Evolutionary conservation across 2,797 vertebrate species (phyloP), one percentile per base, ranked within the genome.

Genomic region (Enteromius unitaeniatus): DNA sequence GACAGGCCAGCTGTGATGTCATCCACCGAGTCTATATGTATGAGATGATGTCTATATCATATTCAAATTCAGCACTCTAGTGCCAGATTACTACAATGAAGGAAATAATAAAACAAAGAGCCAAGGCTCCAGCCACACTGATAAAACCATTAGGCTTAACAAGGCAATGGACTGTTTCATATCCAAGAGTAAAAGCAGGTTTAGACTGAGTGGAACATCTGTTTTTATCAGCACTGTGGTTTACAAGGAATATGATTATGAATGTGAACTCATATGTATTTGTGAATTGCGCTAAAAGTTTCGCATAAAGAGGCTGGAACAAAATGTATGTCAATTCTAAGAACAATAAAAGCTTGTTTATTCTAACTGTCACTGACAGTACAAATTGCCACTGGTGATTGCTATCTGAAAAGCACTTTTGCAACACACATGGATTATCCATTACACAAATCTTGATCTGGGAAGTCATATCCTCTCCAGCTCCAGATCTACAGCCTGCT

Each of bases 401-500:
- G 83, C 47, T 62, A 77, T 77, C 78, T 87, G 31, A 75, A 74
- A 60, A 84, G 78, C 85, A 80, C 83, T 78, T 69, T 78, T 82
- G 34, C 74, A 86, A 74, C 75, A 82, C 79, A 84, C 55, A 84
- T 80, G 72, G 83, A 81, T 77, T 87, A 53, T 82, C 55, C 81
- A 84, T 87, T 78, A 87, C 21, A 81, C 42, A 83, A 76, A 78
- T 83, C 81, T 79, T 75, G 67, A 87, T 85, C 80, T 86, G 60
- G 77, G 11, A 75, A 83, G n/a, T 69, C 77, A 81, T 73, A 84
- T 88, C 82, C 84, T 74, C 34, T 78, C 45, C 49, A 65, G 91
- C 92, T 89, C 87, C 87, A 93, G 93, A 95, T 93, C 93, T 92
- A 91, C 93, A 90, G 88, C 91, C 21, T 86, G 84, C 89, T 92